Percentiles rank a stretch among this genome's conserved stretches.
These are phyloP conservation scores for Sinosuthora webbiana DNA, from an alignment of 2,113 vertebrate genomes.

Conservation along the genomic window DNA sequence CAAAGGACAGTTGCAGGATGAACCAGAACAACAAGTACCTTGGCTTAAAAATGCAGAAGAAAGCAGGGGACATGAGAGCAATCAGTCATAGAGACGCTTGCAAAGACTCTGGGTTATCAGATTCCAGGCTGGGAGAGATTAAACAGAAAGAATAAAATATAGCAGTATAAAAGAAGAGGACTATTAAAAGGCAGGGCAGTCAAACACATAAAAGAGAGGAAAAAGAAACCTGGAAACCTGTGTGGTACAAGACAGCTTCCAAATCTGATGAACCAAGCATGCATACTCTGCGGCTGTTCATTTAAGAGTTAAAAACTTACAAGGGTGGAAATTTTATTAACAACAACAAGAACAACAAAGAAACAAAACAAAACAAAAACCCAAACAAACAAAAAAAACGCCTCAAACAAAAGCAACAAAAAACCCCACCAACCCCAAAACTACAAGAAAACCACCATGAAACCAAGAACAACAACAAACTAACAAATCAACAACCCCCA, in stretches of 20 bases:
- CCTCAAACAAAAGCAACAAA: no score
- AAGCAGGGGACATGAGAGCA: neutral
- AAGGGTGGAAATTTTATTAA: neutral
- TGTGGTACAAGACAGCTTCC: neutral
- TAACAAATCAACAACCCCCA: neutral
- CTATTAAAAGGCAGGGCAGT: neutral
- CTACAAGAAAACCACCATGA: rapidly evolving
- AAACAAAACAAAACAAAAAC: neutral
- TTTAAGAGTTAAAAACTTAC: neutral
- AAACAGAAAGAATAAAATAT: neutral
- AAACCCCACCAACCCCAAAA: neutral
- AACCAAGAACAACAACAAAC: neutral
- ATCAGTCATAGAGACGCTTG: neutral
- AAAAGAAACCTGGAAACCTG: neutral
- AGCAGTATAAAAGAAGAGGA: neutral
- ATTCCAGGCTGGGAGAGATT: neutral
- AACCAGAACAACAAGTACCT: neutral
- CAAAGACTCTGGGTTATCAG: neutral
- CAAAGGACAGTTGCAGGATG: neutral
- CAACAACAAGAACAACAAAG: no score
- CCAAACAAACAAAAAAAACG: no score
- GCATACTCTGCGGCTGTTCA: neutral
- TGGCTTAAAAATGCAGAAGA: neutral
- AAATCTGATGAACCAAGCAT: neutral
- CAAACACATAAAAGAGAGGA: neutral